Base-by-base conservation (phyloP, 2,888 invertebrate species). In the Strigamia transsilvanica region DNA sequence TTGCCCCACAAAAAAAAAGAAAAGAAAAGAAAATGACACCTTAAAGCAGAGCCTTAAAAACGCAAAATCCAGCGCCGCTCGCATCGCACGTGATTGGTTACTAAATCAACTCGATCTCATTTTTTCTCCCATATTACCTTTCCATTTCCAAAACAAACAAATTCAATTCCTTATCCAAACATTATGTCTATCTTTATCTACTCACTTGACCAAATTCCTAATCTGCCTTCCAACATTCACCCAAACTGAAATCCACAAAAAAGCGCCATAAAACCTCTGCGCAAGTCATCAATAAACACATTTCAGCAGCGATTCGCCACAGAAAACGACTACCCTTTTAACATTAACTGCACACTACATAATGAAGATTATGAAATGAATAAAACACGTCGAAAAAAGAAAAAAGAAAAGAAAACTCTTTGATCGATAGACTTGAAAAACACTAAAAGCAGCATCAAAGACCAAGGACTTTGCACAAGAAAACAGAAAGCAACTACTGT, bases 251-350 rank as follows among this genome's bases (percentile, higher is more conserved):
- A 56, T 56, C 56, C 38, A 38, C 38, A 18, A 15, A 56, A 56
- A 56, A 18, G 18, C 7, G 6, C 18, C 56, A 18, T 56, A 56
- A 56, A 56, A 56, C 2, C 18, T 2, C 27, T 18, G 21, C 4
- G 56, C n/a, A 56, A 56, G n/a, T 56, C 56, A 56, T 56, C 56
- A 56, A 56, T 56, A 56, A 56, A 18, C 56, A 56, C 56, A 56
- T 18, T 56, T 56, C 56, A 9, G 4, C 56, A 46, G 13, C 46
- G 15, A 46, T 56, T 56, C n/a, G n/a, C 21, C 6, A 15, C 56
- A 18, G 38, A 38, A 56, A 56, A 56, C 56, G 18, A 18, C 56
- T n/a, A 9, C 21, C n/a, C 56, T 18, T 56, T 56, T 9, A 18
- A n/a, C 21, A 18, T 56, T 56, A 56, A 56, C 56, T 56, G 21